Evolutionary conservation across 2,113 vertebrate species (phyloP), one percentile per base, ranked within the genome.

Genomic region (Eubucco bourcierii): DNA sequence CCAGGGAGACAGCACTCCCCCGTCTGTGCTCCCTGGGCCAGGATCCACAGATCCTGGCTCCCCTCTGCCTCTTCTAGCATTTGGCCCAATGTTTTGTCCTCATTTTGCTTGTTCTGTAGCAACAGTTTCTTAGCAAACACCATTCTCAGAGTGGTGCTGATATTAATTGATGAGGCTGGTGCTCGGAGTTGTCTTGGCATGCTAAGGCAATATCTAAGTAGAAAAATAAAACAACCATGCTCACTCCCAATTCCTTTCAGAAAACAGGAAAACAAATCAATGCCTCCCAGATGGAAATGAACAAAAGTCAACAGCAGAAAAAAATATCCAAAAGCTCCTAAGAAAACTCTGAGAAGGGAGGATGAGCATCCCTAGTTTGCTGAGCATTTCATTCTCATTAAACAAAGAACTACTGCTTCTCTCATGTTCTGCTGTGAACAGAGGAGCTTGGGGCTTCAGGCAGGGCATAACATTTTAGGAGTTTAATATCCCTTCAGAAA

Each of bases 81-180:
- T 97, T 97, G 91, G 95, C 95, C 95, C 92, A 96, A 95, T 95
- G 92, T 93, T 95, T 96, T 95, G 96, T 95, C 88, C 96, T 97
- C 95, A 88, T 95, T 96, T 97, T 95, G 96, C 97, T 94, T 94
- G 94, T 94, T 97, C 97, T 96, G 95, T 95, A 96, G 96, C 95
- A 96, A 97, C 96, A 96, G 95, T 96, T 96, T 94, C 97, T 97
- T 97, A 94, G 90, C 95, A 97, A 97, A 96, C 97, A 97, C 92
- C 86, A 95, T 93, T 96, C 95, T 94, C 97, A 66, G 96, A 92
- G 83, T 95, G 96, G 91, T 91, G 95, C 92, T 96, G 95, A 93
- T 97, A 95, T 95, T 95, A 97, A 97, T 95, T 96, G 96, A 97
- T 96, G 96, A 97, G 94, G 92, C 94, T 97, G 90, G 94, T 96